Conservation (phyloP, 1,140 invertebrate genomes). For the Meloidogyne chitwoodi region DNA sequence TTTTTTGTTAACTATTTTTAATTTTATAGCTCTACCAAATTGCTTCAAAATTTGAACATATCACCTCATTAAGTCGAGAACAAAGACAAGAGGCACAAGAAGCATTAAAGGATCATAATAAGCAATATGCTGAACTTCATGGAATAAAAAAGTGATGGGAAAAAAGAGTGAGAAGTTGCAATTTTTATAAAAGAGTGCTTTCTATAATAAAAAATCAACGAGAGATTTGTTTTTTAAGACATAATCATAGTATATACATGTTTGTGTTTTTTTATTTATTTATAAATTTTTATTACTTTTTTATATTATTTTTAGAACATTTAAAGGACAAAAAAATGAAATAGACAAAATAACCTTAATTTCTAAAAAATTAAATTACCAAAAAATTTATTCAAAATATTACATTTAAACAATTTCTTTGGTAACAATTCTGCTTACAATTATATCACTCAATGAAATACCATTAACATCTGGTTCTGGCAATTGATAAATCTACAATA, state of each 20-base stretch:
- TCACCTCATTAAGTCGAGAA: background rate
- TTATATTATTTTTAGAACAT: background rate
- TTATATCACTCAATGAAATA: background rate
- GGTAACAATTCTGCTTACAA: constrained; percentile 5
- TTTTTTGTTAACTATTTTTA: background rate
- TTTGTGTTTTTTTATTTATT: background rate
- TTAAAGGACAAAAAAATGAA: background rate
- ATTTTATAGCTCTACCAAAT: background rate
- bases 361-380: background rate
- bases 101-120: background rate
- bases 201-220: background rate
- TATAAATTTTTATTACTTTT: background rate
- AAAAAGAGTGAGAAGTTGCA: background rate
- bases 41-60: constrained; percentile 8
- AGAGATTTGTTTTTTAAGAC: background rate
- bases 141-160: background rate
- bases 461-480: background rate
- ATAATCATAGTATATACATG: background rate
- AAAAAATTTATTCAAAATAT: background rate
- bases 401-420: constrained; percentile 7
- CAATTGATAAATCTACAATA: constrained; percentile 12
- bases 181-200: background rate
- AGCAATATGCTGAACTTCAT: background rate
- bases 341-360: background rate
- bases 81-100: background rate